Conservation (phyloP, 2,797 vertebrate genomes). For the Urosaurus nigricauda region DNA sequence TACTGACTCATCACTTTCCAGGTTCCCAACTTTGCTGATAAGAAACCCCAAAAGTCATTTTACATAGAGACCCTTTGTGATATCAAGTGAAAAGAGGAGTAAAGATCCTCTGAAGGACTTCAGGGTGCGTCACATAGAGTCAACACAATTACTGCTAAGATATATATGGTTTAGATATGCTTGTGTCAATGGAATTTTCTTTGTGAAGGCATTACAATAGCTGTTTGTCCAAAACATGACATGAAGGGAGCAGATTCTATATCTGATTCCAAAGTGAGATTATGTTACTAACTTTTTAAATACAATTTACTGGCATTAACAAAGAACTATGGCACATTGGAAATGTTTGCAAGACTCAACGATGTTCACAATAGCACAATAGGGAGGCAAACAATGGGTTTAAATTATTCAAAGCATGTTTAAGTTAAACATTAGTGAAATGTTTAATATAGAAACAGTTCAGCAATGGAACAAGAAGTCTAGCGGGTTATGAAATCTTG, state of each 20-base stretch:
- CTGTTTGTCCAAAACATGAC: slow-evolving; percentile 79
- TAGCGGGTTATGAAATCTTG: background rate
- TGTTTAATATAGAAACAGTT: background rate
- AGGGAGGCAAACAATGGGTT: background rate
- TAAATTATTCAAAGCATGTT: background rate
- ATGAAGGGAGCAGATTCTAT: slow-evolving; percentile 72
- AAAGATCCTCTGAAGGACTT: background rate
- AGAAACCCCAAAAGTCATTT: background rate
- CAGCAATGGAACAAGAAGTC: background rate
- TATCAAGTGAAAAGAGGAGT: background rate
- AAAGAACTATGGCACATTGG: slow-evolving; percentile 44
- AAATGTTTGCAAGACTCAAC: slow-evolving; percentile 8
- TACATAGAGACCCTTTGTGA: too few species aligned
- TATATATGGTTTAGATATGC: slow-evolving; percentile 77
- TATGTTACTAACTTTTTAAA: slow-evolving; percentile 50
- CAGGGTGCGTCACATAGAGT: slow-evolving; percentile 46
- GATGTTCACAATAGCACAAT: background rate
- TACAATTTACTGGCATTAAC: background rate
- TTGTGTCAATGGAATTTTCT: slow-evolving; percentile 76
- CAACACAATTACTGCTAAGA: slow-evolving; percentile 71
- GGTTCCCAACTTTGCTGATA: background rate
- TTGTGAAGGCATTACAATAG: slow-evolving; percentile 78
- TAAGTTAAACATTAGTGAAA: slow-evolving; percentile 13
- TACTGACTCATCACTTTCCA: background rate
- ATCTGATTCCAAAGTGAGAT: slow-evolving; percentile 59